Base-by-base conservation (phyloP, 2,888 invertebrate species). In the Netelia virgata region DNA sequence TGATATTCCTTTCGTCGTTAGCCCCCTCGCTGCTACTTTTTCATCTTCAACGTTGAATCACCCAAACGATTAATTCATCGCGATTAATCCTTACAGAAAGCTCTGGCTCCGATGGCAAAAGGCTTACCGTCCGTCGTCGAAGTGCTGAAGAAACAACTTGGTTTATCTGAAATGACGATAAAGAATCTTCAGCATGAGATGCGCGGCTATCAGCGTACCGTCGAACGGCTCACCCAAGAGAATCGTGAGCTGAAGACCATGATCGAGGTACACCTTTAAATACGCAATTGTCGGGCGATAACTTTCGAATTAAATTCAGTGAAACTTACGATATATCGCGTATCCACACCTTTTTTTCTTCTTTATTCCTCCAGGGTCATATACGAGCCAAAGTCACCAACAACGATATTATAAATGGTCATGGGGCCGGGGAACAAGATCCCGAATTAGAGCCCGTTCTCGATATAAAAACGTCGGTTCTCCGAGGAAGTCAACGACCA, bases 191-290 rank as follows among this genome's bases (percentile, higher is more conserved):
- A 95, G 86, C 95, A 94, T 41, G 96, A 97, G 90, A 93, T 96
- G 23, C 94, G 94, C 78, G 95, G 94, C 88, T 92, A 96, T 36
- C 96, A 96, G 88, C 95, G 95, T 3, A 96, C 96, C 66, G 96
- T 98, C 20, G 97, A 97, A 90, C 96, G 96, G 88, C 93, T 98
- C 63, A 96, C 96, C 18, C 96, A 95, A 83, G 98, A 98, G 92
- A 98, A 98, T 93, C 95, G 96, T 70, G 96, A 97, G 76, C 91
- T 98, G 55, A 96, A 97, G 90, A 96, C 95, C 69, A 91, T 92
- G 23, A 90, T 94, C 84, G 93, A 93, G 88, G 93, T 92, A 87
- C 87, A 61, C 6, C 18, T 18, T 47, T 3, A n/a, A 36, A 36
- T 41, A 28, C 36, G 18, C 1, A 9, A 57, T 57, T 57, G 1